Evolutionary conservation across 2,888 invertebrate genomes (phyloP), one percentile per base, ranked within the genome.

Genomic region (Agapetus fuscipes): DNA sequence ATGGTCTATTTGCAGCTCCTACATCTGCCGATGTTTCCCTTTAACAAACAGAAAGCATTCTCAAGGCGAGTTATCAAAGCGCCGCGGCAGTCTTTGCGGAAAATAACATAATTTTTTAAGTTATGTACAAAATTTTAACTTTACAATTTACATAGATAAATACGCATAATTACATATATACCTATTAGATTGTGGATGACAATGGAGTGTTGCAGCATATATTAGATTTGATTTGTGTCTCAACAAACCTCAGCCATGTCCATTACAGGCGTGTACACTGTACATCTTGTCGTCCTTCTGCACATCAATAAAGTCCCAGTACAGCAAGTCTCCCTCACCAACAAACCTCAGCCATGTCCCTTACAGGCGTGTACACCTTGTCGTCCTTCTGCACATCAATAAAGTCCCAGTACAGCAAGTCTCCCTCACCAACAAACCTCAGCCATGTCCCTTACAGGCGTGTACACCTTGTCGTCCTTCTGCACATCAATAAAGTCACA

Each of bases 361-460:
- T 68, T 34, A 85, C 78, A 52, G 79, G 77, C 2, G 68, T 50
- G 54, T 86, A 86, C 27, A 73, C 70, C 48, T 64, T 66, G 1
- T 70, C 62, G 39, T 75, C 77, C 1, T 64, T 58, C 2, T 60
- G 62, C 0, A 70, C 52, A 38, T 72, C 73, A 56, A 74, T 63
- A 53, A 83, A 82, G 55, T 84, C 84, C 0, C 78, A 82, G 53
- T 75, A 85, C 40, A 84, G 58, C 53, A 85, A 66, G 5, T 72
- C 56, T 3, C 5, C 9, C 9, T 20, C 20, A 20, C 20, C 20
- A 4, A 20, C n/a, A n/a, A n/a, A 80, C 83, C 66, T 76, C 73
- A 1, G 66, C 64, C 42, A 64, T 58, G 52, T 83, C 72, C 1
- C 56, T 68, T 34, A 85, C 78, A 52, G 79, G 77, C 2, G 68